A percentile compares a stretch with the other conserved stretches of the same genome.
These are phyloP conservation scores for Salarias fasciatus DNA, from an alignment of 2,797 vertebrate species.

Conservation along the genomic window DNA sequence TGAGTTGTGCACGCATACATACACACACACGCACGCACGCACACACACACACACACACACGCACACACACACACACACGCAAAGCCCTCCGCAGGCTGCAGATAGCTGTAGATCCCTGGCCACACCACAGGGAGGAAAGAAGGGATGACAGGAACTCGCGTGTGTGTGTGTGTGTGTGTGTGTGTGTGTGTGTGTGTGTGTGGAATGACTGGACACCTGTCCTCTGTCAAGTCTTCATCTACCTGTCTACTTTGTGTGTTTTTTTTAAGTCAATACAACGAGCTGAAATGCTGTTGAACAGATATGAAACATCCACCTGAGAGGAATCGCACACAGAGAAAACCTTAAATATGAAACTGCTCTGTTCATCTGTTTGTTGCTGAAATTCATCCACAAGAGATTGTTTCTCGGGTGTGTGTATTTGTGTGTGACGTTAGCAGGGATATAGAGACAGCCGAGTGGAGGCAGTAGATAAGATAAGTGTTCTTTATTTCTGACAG, in stretches of 20 bases:
- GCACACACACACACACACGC: constrained; percentile 43
- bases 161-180: constrained; percentile 20
- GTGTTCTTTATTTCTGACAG: constrained; percentile 83
- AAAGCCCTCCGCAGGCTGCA: constrained; percentile 39
- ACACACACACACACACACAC: constrained; percentile 31
- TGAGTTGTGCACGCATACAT: constrained; percentile 42
- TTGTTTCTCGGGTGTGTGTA: constrained; percentile 18
- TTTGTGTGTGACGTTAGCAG: constrained; percentile 45
- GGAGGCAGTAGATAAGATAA: constrained; percentile 80
- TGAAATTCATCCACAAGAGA: constrained; percentile 5
- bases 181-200: neutral
- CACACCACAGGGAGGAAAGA: constrained; percentile 51
- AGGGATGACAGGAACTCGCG: constrained; percentile 33
- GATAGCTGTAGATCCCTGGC: constrained; percentile 44
- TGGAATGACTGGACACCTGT: constrained; percentile 69
- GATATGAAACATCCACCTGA: constrained; percentile 19
- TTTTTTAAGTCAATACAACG: constrained; percentile 24
- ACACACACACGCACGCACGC: constrained; percentile 40
- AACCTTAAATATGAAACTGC: neutral
- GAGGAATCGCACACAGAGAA: constrained; percentile 6
- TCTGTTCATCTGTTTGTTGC: constrained; percentile 10
- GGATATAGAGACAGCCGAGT: constrained; percentile 59
- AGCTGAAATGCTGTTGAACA: constrained; percentile 23
- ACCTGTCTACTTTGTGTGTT: constrained; percentile 38
- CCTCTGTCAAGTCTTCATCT: constrained; percentile 63